These are phyloP conservation scores for Trypoxylon attenuatum DNA, from an alignment of 2,888 invertebrate genomes.

Conservation along the genomic window DNA sequence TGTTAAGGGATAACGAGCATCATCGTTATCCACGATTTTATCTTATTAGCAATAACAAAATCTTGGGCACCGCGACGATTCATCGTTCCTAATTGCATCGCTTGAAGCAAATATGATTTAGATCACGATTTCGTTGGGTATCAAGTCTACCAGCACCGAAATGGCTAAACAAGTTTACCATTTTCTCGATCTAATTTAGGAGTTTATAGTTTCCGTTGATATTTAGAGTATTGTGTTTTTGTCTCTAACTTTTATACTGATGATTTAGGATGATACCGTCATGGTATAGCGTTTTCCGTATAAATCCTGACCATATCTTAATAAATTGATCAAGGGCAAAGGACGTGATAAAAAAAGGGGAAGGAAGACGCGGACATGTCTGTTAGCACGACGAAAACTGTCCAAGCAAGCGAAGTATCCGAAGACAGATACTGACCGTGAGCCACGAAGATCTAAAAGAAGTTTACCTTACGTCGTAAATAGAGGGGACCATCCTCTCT, in stretches of 20 bases:
- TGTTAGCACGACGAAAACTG: constrained; percentile 50
- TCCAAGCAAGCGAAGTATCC: constrained; percentile 54
- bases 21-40: constrained; percentile 23
- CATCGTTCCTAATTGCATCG: constrained; percentile 44
- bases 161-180: constrained; percentile 6
- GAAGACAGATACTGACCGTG: constrained; percentile 72
- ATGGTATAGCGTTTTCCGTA: too few relatives aligned
- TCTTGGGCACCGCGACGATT: constrained; percentile 21
- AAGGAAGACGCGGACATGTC: constrained; percentile 50
- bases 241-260: too few relatives aligned
- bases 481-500: constrained; percentile 56
- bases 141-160: constrained; percentile 29
- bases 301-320: background rate
- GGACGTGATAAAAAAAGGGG: constrained; percentile 11
- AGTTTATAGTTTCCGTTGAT: too few relatives aligned
- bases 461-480: constrained; percentile 71
- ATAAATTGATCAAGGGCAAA: constrained; percentile 7
- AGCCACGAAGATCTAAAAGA: constrained; percentile 59
- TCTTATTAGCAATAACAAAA: constrained; percentile 38
- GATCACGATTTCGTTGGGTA: constrained; percentile 39
- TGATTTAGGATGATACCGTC: too few relatives aligned
- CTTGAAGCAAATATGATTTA: constrained; percentile 29
- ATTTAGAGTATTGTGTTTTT: too few relatives aligned
- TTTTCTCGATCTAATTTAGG: too few relatives aligned
- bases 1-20: constrained; percentile 14